Percentiles rank a stretch among this genome's conserved stretches.
Evolutionary conservation across 2,113 vertebrate genomes (phyloP).

Genomic region (Apteryx mantelli): DNA sequence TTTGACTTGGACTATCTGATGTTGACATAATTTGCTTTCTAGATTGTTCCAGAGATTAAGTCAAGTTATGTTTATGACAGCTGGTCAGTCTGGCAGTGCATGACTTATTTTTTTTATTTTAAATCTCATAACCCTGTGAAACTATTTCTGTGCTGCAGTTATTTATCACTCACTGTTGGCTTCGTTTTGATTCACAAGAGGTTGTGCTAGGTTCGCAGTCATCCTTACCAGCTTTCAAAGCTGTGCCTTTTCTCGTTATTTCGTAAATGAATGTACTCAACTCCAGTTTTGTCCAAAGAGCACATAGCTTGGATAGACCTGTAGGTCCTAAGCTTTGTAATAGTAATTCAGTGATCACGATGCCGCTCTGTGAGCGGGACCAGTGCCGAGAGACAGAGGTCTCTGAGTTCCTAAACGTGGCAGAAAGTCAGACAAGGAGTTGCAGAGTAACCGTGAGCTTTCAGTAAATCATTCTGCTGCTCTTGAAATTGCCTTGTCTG

Average conservation of each 20-base stretch:
- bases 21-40: neutral
- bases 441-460: rapidly evolving
- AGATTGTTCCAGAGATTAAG: neutral
- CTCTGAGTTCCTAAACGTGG: neutral
- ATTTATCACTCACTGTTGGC: neutral
- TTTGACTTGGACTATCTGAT: neutral
- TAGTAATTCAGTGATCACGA: neutral
- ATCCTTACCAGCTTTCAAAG: neutral
- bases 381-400: neutral
- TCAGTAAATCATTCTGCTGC: neutral
- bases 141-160: neutral
- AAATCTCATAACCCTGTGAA: neutral
- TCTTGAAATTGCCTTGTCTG: neutral
- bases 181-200: neutral
- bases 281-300: neutral
- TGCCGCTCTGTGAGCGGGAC: neutral
- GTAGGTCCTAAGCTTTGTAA: neutral
- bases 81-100: neutral
- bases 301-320: neutral
- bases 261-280: neutral
- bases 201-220: neutral
- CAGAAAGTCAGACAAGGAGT: neutral
- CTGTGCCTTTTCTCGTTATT: neutral
- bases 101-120: neutral
- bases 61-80: neutral